A percentile compares a stretch with the other conserved stretches of the same genome.
These are phyloP conservation scores for Euwallacea similis DNA, from an alignment of 1,140 invertebrate genomes.

Conservation along the genomic window DNA sequence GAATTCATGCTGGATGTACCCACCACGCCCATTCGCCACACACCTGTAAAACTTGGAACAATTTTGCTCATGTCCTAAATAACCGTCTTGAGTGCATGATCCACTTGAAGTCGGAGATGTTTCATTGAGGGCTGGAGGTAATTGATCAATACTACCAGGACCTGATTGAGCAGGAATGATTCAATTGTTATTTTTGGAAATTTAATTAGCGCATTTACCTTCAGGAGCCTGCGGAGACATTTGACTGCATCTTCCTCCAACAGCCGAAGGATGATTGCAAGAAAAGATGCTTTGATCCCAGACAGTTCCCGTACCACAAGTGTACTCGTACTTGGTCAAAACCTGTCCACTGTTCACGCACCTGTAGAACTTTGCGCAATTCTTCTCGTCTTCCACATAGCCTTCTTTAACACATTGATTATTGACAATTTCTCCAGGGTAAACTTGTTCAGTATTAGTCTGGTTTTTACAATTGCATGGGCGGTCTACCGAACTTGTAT, in stretches of 20 bases:
- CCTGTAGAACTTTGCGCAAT: slow-evolving; percentile 78
- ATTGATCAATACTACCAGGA: too few species aligned
- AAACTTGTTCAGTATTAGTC: background rate
- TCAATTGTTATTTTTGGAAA: too few species aligned
- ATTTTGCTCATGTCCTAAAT: slow-evolving; percentile 57
- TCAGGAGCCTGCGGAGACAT: background rate
- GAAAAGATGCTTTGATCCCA: slow-evolving; percentile 68
- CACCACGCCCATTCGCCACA: slow-evolving; percentile 58
- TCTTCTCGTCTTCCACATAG: slow-evolving; percentile 66
- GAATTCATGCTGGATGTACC: slow-evolving; percentile 61
- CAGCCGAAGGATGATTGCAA: slow-evolving; percentile 59
- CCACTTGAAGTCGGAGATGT: background rate
- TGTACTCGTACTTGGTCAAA: slow-evolving; percentile 68
- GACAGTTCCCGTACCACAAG: slow-evolving; percentile 69
- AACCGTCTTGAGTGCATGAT: slow-evolving; percentile 47
- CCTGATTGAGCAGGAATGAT: too few species aligned
- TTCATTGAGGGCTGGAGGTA: too few species aligned
- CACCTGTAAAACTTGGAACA: slow-evolving; percentile 72
- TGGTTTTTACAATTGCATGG: slow-evolving; percentile 14
- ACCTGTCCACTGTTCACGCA: slow-evolving; percentile 61
- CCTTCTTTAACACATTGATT: slow-evolving; percentile 60
- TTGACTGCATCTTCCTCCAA: slow-evolving; percentile 19
- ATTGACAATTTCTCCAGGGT: slow-evolving; percentile 17
- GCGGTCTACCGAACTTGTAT: slow-evolving; percentile 3
- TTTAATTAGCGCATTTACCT: background rate